A percentile compares a stretch with the other conserved stretches of the same genome.
Conservation (phyloP, 2,888 invertebrate genomes). For the Agrochola lychnidis region DNA sequence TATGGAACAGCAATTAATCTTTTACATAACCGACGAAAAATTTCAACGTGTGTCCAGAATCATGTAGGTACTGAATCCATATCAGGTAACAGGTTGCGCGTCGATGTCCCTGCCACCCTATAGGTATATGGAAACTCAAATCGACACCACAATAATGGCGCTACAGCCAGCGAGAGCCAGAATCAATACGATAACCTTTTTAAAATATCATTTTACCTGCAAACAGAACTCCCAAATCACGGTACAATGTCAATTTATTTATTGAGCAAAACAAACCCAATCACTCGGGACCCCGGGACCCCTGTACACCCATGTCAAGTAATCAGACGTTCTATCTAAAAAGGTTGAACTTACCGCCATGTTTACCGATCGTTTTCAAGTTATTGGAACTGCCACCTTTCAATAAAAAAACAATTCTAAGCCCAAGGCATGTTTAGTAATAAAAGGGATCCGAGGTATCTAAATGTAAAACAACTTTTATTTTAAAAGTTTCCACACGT, state of each 20-base stretch:
- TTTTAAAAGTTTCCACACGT: conserved; percentile 16
- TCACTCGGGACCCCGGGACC: conserved; percentile 36
- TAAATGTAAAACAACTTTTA: conserved; percentile 36
- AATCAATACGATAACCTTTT: conserved; percentile 30
- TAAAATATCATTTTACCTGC: conserved; percentile 17
- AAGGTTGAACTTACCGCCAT: conserved; percentile 53
- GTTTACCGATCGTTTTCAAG: conserved; percentile 39
- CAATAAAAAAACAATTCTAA: conserved; percentile 42
- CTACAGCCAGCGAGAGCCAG: neutral
- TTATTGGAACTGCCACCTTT: conserved; percentile 40
- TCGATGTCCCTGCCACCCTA: too few species aligned
- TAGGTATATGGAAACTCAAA: too few species aligned
- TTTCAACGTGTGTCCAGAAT: too few species aligned
- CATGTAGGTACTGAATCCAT: too few species aligned
- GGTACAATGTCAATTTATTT: conserved; percentile 32
- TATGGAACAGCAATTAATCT: too few species aligned
- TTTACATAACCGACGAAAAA: too few species aligned
- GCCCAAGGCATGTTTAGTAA: conserved; percentile 23
- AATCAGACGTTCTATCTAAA: conserved; percentile 58
- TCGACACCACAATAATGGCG: neutral
- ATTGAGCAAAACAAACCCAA: conserved; percentile 51
- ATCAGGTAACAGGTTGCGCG: too few species aligned
- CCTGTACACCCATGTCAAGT: conserved; percentile 54
- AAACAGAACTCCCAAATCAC: conserved; percentile 32
- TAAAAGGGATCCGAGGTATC: conserved; percentile 14